Evolutionary conservation across 1,140 invertebrate genomes (phyloP).

Genomic region (Hestina assimilis): DNA sequence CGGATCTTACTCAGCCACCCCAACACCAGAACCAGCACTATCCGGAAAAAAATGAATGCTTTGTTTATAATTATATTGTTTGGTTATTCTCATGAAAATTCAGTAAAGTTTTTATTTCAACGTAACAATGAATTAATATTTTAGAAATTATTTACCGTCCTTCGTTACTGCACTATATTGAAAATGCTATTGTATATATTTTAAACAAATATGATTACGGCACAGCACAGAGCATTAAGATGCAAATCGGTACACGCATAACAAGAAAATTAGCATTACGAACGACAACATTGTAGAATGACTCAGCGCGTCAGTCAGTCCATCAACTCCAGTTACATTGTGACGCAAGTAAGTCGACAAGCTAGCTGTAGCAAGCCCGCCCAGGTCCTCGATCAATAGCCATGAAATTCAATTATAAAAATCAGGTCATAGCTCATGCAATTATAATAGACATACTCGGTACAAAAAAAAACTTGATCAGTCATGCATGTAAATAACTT

Average conservation of each 20-base stretch:
- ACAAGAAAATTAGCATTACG: conserved; percentile 73
- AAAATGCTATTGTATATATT: conserved; percentile 30
- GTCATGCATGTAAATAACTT: conserved; percentile 14
- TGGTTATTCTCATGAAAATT: too few species aligned
- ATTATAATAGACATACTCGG: conserved; percentile 20
- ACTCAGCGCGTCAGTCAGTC: conserved; percentile 67
- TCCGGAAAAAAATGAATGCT: too few species aligned
- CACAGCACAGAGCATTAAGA: conserved; percentile 65
- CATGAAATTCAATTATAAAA: conserved; percentile 69
- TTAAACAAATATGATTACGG: conserved; percentile 50
- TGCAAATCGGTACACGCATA: conserved; percentile 74
- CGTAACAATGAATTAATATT: too few species aligned
- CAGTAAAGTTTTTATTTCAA: too few species aligned
- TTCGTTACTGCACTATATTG: conserved; percentile 3
- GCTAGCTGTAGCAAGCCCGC: conserved; percentile 62
- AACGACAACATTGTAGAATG: conserved; percentile 71
- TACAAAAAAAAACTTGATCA: conserved; percentile 15
- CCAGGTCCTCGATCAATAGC: conserved; percentile 68
- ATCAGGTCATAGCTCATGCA: conserved; percentile 37
- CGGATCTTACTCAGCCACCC: too few species aligned
- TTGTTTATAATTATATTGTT: too few species aligned
- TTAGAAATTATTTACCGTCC: background rate
- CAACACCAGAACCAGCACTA: too few species aligned
- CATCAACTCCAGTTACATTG: conserved; percentile 65
- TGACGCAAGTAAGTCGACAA: conserved; percentile 64